Percentiles rank a stretch among this genome's conserved stretches.
Evolutionary conservation across 2,113 vertebrate species (phyloP).

Genomic region (Illadopsis cleaveri): DNA sequence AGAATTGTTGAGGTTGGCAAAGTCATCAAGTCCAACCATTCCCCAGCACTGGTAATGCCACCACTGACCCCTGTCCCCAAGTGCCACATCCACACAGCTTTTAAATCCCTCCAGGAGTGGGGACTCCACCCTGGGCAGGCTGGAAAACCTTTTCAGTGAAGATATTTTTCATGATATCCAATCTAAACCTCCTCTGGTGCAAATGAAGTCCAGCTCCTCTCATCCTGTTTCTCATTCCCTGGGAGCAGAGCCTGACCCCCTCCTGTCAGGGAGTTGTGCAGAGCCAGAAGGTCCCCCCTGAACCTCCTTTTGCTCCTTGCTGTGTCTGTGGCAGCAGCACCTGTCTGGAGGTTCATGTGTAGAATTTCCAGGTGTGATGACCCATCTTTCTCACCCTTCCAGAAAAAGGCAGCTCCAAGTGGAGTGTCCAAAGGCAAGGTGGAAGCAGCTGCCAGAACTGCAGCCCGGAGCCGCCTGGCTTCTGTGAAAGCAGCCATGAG

Average conservation of each 20-base stretch:
- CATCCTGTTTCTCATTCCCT: not conserved
- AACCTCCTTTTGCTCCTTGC: not conserved
- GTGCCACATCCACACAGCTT: not conserved
- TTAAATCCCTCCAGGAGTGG: not conserved
- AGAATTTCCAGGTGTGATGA: not conserved
- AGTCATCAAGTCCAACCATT: not conserved
- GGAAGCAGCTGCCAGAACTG: conserved; percentile 63
- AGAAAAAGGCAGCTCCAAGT: conserved; percentile 77
- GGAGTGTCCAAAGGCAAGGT: conserved; percentile 59
- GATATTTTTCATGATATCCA: not conserved
- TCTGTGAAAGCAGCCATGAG: conserved; percentile 88
- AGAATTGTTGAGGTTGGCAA: not conserved
- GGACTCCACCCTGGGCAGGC: not conserved
- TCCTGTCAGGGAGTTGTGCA: not conserved
- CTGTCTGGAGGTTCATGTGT: not conserved
- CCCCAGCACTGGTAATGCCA: not conserved
- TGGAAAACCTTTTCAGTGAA: not conserved
- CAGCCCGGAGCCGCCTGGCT: conserved; percentile 83
- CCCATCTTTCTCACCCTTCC: conserved; percentile 3
- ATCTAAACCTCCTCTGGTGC: not conserved
- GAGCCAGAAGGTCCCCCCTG: too few species aligned
- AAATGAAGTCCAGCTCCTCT: not conserved
- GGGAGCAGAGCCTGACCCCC: not conserved
- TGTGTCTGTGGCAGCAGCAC: not conserved
- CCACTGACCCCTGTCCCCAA: not conserved